phyloP scores from a whole-genome alignment of 2,113 vertebrate genomes.

The Plotosus lineatus region DNA sequence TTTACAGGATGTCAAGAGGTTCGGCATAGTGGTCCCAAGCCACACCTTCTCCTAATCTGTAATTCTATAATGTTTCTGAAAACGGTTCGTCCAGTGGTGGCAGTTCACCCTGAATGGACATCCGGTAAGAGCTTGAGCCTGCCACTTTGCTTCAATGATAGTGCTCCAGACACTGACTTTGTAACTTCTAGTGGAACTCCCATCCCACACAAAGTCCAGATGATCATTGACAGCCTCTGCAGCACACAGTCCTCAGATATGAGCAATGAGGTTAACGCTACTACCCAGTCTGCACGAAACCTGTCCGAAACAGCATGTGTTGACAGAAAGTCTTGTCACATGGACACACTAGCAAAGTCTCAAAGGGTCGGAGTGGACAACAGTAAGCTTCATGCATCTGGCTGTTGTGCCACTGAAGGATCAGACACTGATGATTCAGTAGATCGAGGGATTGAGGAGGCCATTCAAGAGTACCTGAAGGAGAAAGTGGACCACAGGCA shows the following conservation, averaged over 20 bases:
- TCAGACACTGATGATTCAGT: conserved; percentile 93
- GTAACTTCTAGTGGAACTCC: conserved; percentile 69
- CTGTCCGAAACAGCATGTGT: conserved; percentile 52
- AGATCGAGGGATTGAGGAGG: conserved; percentile 91
- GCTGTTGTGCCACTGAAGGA: conserved; percentile 66
- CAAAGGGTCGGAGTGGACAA: neutral
- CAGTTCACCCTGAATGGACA: conserved; percentile 89
- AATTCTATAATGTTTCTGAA: conserved; percentile 95
- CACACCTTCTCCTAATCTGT: conserved; percentile 54
- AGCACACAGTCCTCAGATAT: conserved; percentile 81
- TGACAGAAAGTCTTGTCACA: conserved; percentile 40
- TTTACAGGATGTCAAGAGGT: conserved; percentile 73
- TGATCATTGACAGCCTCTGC: conserved; percentile 89
- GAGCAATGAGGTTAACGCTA: conserved; percentile 73
- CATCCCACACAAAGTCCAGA: conserved; percentile 85
- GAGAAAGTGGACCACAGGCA: conserved; percentile 78
- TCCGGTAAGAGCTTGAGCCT: conserved; percentile 83
- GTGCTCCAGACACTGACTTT: conserved; percentile 68
- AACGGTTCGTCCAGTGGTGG: conserved; percentile 84
- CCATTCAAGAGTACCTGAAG: conserved; percentile 93
- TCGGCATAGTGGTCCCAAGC: conserved; percentile 46
- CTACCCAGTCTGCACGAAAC: conserved; percentile 64
- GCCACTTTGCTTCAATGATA: conserved; percentile 81
- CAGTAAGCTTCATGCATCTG: conserved; percentile 1
- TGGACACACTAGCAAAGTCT: conserved; percentile 29